Conservation (phyloP, 2,113 vertebrate genomes). For the Sus scrofa region DNA sequence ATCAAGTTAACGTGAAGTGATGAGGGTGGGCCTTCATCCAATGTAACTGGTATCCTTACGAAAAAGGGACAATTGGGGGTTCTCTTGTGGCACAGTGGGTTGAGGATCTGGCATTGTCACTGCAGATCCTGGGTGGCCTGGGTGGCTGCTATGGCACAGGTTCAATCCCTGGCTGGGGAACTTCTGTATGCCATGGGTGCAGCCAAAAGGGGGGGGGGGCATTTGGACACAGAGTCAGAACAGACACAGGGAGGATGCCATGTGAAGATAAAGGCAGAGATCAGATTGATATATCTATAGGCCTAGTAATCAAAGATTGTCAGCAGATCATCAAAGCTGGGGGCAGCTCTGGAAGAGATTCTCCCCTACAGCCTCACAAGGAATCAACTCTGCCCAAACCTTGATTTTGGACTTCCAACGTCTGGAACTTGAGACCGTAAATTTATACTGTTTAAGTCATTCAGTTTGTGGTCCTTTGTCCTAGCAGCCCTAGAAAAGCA, state of each 20-base stretch:
- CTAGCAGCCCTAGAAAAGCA: background rate
- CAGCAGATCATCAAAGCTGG: background rate
- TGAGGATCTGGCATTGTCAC: no score
- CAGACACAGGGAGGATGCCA: background rate
- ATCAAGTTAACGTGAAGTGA: background rate
- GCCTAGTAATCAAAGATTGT: background rate
- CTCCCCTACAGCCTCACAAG: background rate
- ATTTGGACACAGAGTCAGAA: background rate
- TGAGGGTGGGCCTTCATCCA: background rate
- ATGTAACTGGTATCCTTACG: background rate
- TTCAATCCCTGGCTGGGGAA: no score
- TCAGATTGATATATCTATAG: fast-evolving
- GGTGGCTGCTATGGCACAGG: no score
- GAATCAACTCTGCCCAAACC: fast-evolving
- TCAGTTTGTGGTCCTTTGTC: background rate
- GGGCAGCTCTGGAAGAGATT: fast-evolving
- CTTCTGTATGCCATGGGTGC: no score
- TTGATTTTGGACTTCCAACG: background rate
- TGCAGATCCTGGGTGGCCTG: no score
- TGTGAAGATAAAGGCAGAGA: background rate
- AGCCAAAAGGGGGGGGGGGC: no score
- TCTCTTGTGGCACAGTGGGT: no score
- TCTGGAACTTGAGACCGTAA: background rate
- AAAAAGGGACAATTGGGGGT: background rate
- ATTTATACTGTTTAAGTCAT: background rate